Percentiles rank a stretch among this genome's conserved stretches.
phyloP scores from a whole-genome alignment of 2,797 vertebrate species.

The Enteromius trimaculatus region DNA sequence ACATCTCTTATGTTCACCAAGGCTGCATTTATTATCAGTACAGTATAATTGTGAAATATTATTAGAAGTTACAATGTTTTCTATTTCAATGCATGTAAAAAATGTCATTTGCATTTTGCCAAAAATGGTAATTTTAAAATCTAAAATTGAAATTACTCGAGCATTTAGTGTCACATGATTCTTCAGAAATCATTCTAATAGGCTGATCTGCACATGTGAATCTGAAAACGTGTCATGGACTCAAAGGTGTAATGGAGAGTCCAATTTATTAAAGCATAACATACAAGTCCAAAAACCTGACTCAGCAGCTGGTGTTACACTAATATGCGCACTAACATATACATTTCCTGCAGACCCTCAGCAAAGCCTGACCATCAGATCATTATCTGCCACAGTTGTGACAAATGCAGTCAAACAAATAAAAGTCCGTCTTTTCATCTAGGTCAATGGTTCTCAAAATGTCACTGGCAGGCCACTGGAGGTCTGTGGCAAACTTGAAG shows the following conservation, averaged over 20 bases:
- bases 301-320: conserved; percentile 20
- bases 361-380: not conserved
- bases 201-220: not conserved
- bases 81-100: not conserved
- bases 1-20: not conserved
- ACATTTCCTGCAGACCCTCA: not conserved
- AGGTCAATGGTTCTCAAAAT: not conserved
- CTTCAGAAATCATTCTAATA: not conserved
- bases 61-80: not conserved
- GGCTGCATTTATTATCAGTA: not conserved
- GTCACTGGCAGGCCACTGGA: not conserved
- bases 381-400: not conserved
- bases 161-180: not conserved
- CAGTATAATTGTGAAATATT: not conserved
- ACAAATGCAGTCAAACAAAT: conserved; percentile 6
- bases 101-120: not conserved
- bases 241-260: not conserved
- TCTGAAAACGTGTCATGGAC: not conserved
- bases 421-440: not conserved
- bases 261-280: conserved; percentile 28
- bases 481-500: no score
- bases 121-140: not conserved
- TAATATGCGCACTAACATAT: conserved; percentile 11
- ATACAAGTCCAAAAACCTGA: not conserved
- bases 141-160: not conserved